Base-by-base conservation (phyloP, 1,140 invertebrate genomes). In the Drosophila busckii region DNA sequence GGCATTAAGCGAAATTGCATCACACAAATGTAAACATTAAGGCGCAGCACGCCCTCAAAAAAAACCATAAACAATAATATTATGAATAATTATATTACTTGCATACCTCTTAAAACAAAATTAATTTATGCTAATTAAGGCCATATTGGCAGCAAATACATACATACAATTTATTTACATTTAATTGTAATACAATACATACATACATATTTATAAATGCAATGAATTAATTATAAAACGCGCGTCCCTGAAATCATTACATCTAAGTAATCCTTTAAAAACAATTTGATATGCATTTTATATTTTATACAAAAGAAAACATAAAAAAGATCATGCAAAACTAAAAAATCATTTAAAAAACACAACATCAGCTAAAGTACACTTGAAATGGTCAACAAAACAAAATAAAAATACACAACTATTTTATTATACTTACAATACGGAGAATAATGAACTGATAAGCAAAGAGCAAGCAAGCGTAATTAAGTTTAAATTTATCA, bases 401-500 rank as follows among this genome's bases (percentile, higher is more conserved):
- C 13, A 40, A n/a, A n/a, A n/a, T n/a, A n/a, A n/a, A n/a, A n/a
- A 61, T 40, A 44, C 19, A 55, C 40, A n/a, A 45, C 40, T 55
- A 56, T 61, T 55, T 55, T 73, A 80, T 46, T 64, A 63, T 49
- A 68, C 41, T 38, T 32, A 68, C 26, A 63, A n/a, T 59, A 73
- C 42, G 68, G 75, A 80, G 75, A 80, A 80, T 61, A 80, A 68
- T 69, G 73, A 80, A 80, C 73, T 80, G 73, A 80, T 82, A 82
- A 69, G 69, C 59, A 78, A 73, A 61, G 52, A 64, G 54, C 69
- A 75, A 68, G 63, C 70, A 68, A 68, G 53, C 64, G 56, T 67
- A 67, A 67, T 54, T 73, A 73, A 66, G 53, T 60, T 54, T 52
- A 59, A 44, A 53, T 48, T 42, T 52, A 66, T 40, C 22, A 25